Evolutionary conservation across 2,113 vertebrate genomes (phyloP).

Genomic region (Oncorhynchus gorbuscha): DNA sequence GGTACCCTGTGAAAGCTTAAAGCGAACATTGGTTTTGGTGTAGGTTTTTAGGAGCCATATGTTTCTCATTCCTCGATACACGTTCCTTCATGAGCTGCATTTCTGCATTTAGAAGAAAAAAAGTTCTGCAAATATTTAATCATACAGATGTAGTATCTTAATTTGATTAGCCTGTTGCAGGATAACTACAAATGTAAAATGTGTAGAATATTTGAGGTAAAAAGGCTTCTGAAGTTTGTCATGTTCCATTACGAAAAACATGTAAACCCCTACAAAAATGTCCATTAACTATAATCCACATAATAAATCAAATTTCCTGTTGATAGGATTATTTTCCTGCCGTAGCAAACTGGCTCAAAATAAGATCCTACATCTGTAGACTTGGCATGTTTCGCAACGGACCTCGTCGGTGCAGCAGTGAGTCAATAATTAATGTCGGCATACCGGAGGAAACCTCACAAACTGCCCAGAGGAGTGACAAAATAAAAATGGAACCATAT

Average conservation of each 20-base stretch:
- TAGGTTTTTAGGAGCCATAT: constrained; percentile 51
- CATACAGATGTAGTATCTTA: background rate
- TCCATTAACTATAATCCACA: too few species aligned
- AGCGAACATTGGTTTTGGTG: constrained; percentile 60
- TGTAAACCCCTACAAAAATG: too few species aligned
- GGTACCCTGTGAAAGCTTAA: constrained; percentile 58
- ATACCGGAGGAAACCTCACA: constrained; percentile 22
- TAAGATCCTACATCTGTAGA: background rate
- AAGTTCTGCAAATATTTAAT: constrained; percentile 50
- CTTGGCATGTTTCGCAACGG: constrained; percentile 35
- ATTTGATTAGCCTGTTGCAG: too few species aligned
- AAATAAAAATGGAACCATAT: constrained; percentile 22
- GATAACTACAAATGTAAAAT: too few species aligned
- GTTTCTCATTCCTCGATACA: constrained; percentile 56
- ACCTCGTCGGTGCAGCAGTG: constrained; percentile 6
- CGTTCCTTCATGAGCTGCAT: constrained; percentile 38
- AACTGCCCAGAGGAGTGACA: constrained; percentile 19
- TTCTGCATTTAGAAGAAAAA: constrained; percentile 34
- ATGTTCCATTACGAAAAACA: too few species aligned
- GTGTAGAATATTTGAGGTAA: too few species aligned
- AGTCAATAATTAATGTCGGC: constrained; percentile 32
- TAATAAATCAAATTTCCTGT: too few species aligned
- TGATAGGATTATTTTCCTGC: too few species aligned
- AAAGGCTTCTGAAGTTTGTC: too few species aligned
- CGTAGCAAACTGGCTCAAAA: too few species aligned